These are phyloP conservation scores for Dysidea cf. avara DNA, from an alignment of 37 sponge, comb jelly and placozoan genomes.

Conservation along the genomic window DNA sequence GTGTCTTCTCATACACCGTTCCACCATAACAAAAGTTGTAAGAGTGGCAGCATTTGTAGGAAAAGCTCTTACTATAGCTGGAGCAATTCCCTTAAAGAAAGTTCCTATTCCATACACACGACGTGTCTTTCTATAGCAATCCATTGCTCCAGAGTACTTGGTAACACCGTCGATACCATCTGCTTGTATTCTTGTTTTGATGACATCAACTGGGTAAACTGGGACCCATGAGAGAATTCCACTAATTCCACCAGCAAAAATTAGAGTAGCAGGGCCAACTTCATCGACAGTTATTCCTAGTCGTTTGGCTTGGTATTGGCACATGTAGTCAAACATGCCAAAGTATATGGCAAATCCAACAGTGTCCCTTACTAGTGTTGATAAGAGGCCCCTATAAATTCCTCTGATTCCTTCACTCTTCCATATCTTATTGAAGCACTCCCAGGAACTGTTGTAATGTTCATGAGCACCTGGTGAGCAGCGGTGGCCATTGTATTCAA, in stretches of 20 bases:
- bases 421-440: slow-evolving; percentile 58
- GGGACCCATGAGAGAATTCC: slow-evolving; percentile 67
- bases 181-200: slow-evolving; percentile 81
- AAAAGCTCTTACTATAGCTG: slow-evolving; percentile 81
- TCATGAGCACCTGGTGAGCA: background rate
- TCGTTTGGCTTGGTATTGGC: background rate
- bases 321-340: slow-evolving; percentile 61
- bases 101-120: slow-evolving; percentile 32
- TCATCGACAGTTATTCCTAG: slow-evolving; percentile 9
- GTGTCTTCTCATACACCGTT: no score
- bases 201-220: slow-evolving; percentile 82
- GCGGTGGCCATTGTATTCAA: slow-evolving; percentile 10
- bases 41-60: slow-evolving; percentile 84
- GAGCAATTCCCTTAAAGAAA: slow-evolving; percentile 71
- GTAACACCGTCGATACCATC: slow-evolving; percentile 52
- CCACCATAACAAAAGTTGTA: slow-evolving; percentile 37
- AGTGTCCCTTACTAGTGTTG: slow-evolving; percentile 71
- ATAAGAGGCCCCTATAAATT: slow-evolving; percentile 48
- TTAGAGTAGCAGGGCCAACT: slow-evolving; percentile 18
- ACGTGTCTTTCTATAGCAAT: slow-evolving; percentile 70
- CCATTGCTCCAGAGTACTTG: slow-evolving; percentile 52
- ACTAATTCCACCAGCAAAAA: slow-evolving; percentile 72
- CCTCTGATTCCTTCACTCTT: slow-evolving; percentile 59
- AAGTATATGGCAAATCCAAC: slow-evolving; percentile 79
- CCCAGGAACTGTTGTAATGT: slow-evolving; percentile 52